Evolutionary conservation across 2,888 invertebrate genomes (phyloP).

Genomic region (Agrochola circellaris): DNA sequence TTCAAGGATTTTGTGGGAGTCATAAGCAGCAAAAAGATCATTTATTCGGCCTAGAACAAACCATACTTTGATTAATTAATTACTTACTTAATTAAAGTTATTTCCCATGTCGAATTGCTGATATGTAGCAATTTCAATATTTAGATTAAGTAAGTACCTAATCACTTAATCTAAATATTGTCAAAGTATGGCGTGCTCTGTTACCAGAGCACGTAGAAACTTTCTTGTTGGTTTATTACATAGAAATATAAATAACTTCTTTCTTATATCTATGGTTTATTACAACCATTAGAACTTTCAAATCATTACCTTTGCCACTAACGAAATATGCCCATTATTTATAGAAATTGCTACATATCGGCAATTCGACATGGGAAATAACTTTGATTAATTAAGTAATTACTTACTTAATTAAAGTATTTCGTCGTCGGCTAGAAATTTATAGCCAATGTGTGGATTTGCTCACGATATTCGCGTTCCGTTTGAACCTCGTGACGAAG

Average conservation of each 20-base stretch:
- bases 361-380: constrained; percentile 43
- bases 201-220: too few relatives aligned
- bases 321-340: background rate
- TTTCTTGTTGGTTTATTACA: constrained; percentile 1
- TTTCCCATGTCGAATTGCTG: constrained; percentile 39
- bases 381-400: too few relatives aligned
- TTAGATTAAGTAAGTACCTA: too few relatives aligned
- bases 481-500: constrained; percentile 37
- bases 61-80: background rate
- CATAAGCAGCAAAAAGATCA: background rate
- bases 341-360: constrained; percentile 21
- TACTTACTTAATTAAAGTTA: too few relatives aligned
- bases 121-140: constrained; percentile 20
- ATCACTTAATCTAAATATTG: too few relatives aligned
- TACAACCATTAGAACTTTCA: background rate
- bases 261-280: too few relatives aligned
- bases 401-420: too few relatives aligned
- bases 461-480: constrained; percentile 19
- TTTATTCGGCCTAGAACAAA: too few relatives aligned
- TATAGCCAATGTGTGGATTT: constrained; percentile 15
- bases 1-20: background rate
- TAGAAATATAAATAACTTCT: too few relatives aligned
- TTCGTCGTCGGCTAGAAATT: constrained; percentile 2
- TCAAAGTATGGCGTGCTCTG: too few relatives aligned
- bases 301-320: background rate